These are phyloP conservation scores for Oreochromis tanganicae DNA, from an alignment of 2,113 vertebrate species.

Conservation along the genomic window DNA sequence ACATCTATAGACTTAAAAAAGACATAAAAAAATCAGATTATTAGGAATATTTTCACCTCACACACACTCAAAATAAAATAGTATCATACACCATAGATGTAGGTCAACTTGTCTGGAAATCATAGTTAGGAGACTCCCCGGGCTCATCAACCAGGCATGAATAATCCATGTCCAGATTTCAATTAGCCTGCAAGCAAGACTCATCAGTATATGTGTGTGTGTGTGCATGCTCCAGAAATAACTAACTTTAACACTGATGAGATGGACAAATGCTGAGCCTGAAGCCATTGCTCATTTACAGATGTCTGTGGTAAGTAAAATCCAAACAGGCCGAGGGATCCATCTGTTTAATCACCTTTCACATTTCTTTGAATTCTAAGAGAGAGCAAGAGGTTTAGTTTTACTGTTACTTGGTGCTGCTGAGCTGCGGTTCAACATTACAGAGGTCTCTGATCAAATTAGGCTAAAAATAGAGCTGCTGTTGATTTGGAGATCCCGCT, in stretches of 20 bases:
- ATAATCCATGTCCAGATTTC: constrained; percentile 64
- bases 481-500: neutral
- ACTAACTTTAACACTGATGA: constrained; percentile 40
- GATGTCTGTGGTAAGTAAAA: constrained; percentile 57
- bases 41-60: neutral
- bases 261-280: constrained; percentile 14
- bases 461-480: constrained; percentile 2
- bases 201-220: constrained; percentile 26
- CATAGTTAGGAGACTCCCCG: constrained; percentile 43
- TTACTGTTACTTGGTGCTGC: neutral
- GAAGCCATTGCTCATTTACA: constrained; percentile 50
- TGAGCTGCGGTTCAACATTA: neutral
- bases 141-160: constrained; percentile 58
- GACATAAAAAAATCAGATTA: neutral
- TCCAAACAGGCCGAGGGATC: neutral
- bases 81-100: constrained; percentile 9
- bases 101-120: constrained; percentile 55
- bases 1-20: neutral
- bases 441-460: constrained; percentile 3
- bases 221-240: constrained; percentile 22
- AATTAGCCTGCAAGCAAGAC: constrained; percentile 54
- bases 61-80: neutral
- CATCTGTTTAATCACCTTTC: neutral
- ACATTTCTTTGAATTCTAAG: neutral
- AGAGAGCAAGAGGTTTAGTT: neutral